phyloP scores from a whole-genome alignment of 2,888 invertebrate species.

The Sminthurinus aureus region DNA sequence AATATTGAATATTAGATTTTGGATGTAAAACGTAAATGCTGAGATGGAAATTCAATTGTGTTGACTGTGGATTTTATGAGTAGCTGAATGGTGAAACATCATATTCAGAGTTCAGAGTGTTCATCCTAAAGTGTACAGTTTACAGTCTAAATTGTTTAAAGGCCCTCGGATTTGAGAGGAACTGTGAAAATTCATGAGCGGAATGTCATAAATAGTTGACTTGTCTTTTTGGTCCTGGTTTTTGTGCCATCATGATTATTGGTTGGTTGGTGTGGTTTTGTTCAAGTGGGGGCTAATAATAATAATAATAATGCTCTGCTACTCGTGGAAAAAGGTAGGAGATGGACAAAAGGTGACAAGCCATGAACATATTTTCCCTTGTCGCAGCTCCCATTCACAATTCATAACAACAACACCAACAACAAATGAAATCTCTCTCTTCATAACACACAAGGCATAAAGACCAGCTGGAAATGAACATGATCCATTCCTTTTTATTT shows the following conservation, averaged over 20 bases:
- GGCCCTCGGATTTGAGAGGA: too few relatives aligned
- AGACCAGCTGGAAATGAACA: not conserved
- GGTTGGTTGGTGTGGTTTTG: not conserved
- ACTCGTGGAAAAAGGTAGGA: not conserved
- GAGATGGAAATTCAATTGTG: too few relatives aligned
- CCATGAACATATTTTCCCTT: slow-evolving; percentile 10
- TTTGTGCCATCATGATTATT: not conserved
- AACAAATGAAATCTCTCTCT: too few relatives aligned
- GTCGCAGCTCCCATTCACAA: not conserved
- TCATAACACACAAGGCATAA: not conserved
- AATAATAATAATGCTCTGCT: not conserved
- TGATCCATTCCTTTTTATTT: not conserved
- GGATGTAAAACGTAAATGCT: too few relatives aligned
- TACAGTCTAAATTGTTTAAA: too few relatives aligned
- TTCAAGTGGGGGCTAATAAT: slow-evolving; percentile 10
- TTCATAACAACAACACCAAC: not conserved
- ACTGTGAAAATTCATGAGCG: not conserved
- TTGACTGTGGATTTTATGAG: too few relatives aligned
- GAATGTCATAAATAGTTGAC: slow-evolving; percentile 12
- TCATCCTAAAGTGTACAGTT: too few relatives aligned
- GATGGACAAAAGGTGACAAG: slow-evolving; percentile 18
- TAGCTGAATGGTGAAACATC: too few relatives aligned
- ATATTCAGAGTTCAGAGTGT: too few relatives aligned
- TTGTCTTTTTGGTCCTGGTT: not conserved
- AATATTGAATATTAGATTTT: too few relatives aligned